phyloP scores from a whole-genome alignment of 2,888 invertebrate genomes.

The Polydrusus tereticollis region DNA sequence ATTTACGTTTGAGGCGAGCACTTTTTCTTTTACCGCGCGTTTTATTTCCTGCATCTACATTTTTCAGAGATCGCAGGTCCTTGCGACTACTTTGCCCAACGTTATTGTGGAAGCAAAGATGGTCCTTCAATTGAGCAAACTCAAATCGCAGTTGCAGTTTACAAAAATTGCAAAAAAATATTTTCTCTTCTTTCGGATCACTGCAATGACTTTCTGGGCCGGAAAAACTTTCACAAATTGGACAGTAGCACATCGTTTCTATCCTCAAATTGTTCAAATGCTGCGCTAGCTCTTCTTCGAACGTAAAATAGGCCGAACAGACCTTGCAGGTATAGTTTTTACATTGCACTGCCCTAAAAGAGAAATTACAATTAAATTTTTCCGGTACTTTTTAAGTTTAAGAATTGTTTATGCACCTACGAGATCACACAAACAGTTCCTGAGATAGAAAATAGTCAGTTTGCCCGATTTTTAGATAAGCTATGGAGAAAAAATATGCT shows the following conservation, averaged over 20 bases:
- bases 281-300: background rate
- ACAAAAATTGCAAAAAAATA: conserved; percentile 22
- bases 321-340: conserved; percentile 6
- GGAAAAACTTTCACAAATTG: background rate
- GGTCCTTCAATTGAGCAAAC: conserved; percentile 52
- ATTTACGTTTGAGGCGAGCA: background rate
- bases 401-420: no score
- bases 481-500: no score
- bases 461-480: no score
- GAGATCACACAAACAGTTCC: no score
- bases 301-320: conserved; percentile 14
- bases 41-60: background rate
- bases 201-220: background rate
- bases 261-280: conserved; percentile 58
- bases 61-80: background rate
- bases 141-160: background rate
- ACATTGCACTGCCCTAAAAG: background rate
- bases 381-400: no score
- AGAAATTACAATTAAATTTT: background rate
- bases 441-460: no score
- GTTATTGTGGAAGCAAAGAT: conserved; percentile 31
- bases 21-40: background rate
- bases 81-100: background rate
- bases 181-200: conserved; percentile 8
- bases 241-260: conserved; percentile 43